Percentiles rank a stretch among this genome's conserved stretches.
Evolutionary conservation across 2,888 invertebrate genomes (phyloP).

Genomic region (Chymomyza procnemis): DNA sequence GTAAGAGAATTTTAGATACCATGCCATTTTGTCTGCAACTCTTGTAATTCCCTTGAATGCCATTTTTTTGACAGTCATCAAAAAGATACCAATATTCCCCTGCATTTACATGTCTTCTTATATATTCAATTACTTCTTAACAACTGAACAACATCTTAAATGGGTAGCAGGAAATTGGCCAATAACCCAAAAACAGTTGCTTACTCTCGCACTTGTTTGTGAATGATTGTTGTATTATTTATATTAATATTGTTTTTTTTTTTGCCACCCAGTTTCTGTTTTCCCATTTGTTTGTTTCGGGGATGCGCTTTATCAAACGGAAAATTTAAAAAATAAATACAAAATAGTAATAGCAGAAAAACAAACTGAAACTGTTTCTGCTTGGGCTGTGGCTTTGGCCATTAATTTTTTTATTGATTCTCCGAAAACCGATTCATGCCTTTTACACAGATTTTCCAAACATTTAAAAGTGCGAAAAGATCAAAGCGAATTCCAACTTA

Average conservation of each 20-base stretch:
- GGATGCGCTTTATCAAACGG: constrained; percentile 68
- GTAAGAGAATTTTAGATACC: no score
- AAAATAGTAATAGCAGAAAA: constrained; percentile 36
- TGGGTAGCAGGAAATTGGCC: neutral
- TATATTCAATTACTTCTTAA: neutral
- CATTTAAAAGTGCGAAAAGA: constrained; percentile 73
- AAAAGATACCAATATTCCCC: no score
- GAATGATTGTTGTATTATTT: constrained; percentile 29
- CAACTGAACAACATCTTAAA: neutral
- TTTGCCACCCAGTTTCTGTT: constrained; percentile 68
- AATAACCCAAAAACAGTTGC: constrained; percentile 57
- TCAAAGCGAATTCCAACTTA: constrained; percentile 71
- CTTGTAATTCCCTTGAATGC: no score
- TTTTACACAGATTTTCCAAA: constrained; percentile 72
- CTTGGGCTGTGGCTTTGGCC: constrained; percentile 43
- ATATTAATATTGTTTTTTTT: constrained; percentile 34
- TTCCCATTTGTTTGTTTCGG: constrained; percentile 20
- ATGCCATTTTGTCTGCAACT: no score
- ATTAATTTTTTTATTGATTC: constrained; percentile 71
- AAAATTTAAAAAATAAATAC: constrained; percentile 69
- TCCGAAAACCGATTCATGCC: constrained; percentile 66
- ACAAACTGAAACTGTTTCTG: constrained; percentile 1
- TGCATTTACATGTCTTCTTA: no score
- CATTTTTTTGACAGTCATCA: no score
- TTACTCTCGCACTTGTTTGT: constrained; percentile 30